Evolutionary conservation across 2,113 vertebrate genomes (phyloP).

Genomic region (Ciconia stormi): DNA sequence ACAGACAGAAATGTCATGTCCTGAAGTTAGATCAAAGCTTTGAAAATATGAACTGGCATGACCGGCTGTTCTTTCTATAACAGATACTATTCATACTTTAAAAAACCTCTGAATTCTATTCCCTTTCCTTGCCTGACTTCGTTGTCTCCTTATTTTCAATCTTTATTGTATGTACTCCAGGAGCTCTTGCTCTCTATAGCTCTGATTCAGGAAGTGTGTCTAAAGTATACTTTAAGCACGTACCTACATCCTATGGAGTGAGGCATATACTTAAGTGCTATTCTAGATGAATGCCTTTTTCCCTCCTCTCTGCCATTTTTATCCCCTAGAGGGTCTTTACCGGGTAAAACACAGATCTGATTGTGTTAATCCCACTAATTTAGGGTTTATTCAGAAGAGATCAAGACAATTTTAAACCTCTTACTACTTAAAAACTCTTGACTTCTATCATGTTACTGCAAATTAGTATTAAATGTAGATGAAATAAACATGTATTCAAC

Average conservation of each 20-base stretch:
- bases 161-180: background rate
- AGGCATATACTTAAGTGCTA: background rate
- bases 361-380: conserved; percentile 1
- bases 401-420: background rate
- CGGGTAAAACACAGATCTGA: background rate
- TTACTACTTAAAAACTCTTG: background rate
- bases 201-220: background rate
- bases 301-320: background rate
- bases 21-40: background rate
- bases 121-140: background rate
- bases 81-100: background rate
- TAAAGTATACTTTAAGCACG: background rate
- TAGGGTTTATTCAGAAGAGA: background rate
- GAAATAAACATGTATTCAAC: background rate
- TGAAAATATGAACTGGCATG: background rate
- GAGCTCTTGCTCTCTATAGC: background rate
- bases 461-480: background rate
- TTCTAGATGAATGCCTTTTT: background rate
- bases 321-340: background rate
- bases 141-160: background rate
- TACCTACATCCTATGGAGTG: background rate
- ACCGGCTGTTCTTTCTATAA: background rate
- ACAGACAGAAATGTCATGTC: background rate
- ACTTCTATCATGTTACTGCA: background rate
- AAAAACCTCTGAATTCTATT: background rate